Base-by-base conservation (phyloP, 2,113 vertebrate genomes). In the Bubo blakistoni region DNA sequence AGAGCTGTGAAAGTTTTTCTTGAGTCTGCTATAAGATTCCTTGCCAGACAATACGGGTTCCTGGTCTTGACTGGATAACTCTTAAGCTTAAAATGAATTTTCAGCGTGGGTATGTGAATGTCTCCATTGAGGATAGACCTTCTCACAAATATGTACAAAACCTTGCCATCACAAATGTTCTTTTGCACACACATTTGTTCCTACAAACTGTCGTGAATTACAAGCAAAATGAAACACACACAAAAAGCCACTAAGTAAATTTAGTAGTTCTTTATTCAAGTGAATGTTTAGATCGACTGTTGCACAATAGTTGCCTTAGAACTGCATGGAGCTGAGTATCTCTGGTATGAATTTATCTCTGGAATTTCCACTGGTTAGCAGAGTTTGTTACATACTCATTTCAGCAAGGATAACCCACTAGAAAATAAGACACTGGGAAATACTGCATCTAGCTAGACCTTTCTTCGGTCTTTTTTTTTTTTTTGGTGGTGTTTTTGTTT, bases 321-420 rank as follows among this genome's bases (percentile, higher is more conserved):
- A 88, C 32, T 82, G 30, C 9, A 3, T 26, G 30, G n/a, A 88
- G 51, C 74, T 71, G 71, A 74, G 34, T 80, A 51, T 85, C 74
- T 89, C 62, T 85, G 89, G 62, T 85, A 55, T 87, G 91, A 94
- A 97, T 69, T 67, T 62, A 91, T 80, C 51, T 95, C 69, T 95
- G 91, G 77, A 94, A 94, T 91, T 94, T 94, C 59, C 79, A 91
- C 38, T 51, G 66, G 24, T 86, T 91, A 88, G 42, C 73, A 40
- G 47, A 62, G 62, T 80, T 95, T 47, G 77, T 81, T 88, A 63
- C 44, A 81, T 80, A 61, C 61, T 86, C 27, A 42, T 92, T 91
- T 90, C 81, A 87, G 88, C 57, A 81, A 69, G 72, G 80, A 87
- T 83, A 96, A 91, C 57, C 38, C 38, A 42, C 40, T 82, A 65